Base-by-base conservation (phyloP, 2,888 invertebrate genomes). In the Chouioia cunea region DNA sequence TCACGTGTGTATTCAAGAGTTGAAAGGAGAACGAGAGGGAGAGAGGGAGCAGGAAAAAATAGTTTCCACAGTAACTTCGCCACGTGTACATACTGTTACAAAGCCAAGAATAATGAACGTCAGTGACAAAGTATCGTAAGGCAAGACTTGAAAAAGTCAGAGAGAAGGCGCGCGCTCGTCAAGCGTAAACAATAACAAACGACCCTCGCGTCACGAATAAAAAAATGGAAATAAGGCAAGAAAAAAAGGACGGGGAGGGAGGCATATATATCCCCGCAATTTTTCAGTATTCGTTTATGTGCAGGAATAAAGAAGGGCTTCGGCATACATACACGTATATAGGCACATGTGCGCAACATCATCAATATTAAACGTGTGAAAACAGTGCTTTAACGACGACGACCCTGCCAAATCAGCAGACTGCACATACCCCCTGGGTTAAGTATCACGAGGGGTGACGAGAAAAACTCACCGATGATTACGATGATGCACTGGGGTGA, bases 351-450 rank as follows among this genome's bases (percentile, higher is more conserved):
- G 54, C 23, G 27, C 36, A 52, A 58, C 60, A 66, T 65, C 71
- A 66, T 71, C 62, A 63, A 71, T 71, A 71, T 71, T 71, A 66
- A 71, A 66, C 71, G 65, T 63, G 71, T 58, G 65, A 66, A 66
- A 66, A 63, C 70, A 65, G 54, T 44, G 57, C 36, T 57, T n/a
- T 18, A 62, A 71, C 57, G 66, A 71, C 66, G 62, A 10, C 36
- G 6, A 6, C 36, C 10, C 36, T 47, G 71, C 66, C 62, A 66
- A 71, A 71, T 71, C 71, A 71, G 65, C 70, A 62, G 47, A 66
- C 57, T 52, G 60, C 64, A 46, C 57, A 48, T 50, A 65, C 47
- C 23, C 54, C 58, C 16, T 4, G 54, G 54, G 54, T 36, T 47
- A 6, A 20, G 12, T 23, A 22, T 23, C 14, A 10, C 36, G 4